These are phyloP conservation scores for Phyto melanocephala DNA, from an alignment of 2,888 invertebrate genomes.

Conservation along the genomic window DNA sequence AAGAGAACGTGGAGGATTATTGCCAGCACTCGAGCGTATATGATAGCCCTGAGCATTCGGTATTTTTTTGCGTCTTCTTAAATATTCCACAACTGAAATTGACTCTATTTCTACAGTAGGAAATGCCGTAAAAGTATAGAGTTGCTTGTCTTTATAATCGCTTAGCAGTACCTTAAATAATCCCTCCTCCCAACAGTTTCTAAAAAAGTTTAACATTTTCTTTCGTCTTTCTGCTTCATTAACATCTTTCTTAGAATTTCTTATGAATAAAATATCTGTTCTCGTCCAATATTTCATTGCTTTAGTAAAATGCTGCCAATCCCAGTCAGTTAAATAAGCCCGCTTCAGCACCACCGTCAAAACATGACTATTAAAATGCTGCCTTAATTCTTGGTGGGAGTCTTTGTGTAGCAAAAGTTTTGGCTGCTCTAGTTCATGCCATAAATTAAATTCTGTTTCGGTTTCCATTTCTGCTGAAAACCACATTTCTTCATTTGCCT, in stretches of 20 bases:
- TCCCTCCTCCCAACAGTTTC: conserved; percentile 23
- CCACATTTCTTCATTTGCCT: neutral
- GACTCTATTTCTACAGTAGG: neutral
- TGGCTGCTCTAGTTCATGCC: neutral
- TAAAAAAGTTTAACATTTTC: conserved; percentile 9
- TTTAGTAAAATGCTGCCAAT: conserved; percentile 4
- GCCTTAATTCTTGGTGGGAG: neutral
- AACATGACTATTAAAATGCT: conserved; percentile 10
- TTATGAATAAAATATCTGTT: conserved; percentile 30
- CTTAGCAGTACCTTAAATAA: conserved; percentile 20
- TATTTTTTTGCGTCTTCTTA: neutral
- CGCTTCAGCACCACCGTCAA: neutral
- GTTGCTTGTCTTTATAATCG: neutral
- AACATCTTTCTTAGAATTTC: neutral
- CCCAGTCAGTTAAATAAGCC: neutral
- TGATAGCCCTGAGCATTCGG: conserved; percentile 17
- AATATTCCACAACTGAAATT: neutral
- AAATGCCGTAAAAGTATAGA: neutral
- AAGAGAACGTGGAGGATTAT: conserved; percentile 35
- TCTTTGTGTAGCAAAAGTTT: neutral
- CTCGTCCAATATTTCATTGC: conserved; percentile 7
- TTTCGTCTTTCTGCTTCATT: neutral
- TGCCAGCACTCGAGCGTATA: conserved; percentile 3
- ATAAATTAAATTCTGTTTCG: neutral
- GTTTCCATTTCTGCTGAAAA: neutral